These are phyloP conservation scores for Synergus itoensis DNA, from an alignment of 2,888 invertebrate genomes.

Conservation along the genomic window DNA sequence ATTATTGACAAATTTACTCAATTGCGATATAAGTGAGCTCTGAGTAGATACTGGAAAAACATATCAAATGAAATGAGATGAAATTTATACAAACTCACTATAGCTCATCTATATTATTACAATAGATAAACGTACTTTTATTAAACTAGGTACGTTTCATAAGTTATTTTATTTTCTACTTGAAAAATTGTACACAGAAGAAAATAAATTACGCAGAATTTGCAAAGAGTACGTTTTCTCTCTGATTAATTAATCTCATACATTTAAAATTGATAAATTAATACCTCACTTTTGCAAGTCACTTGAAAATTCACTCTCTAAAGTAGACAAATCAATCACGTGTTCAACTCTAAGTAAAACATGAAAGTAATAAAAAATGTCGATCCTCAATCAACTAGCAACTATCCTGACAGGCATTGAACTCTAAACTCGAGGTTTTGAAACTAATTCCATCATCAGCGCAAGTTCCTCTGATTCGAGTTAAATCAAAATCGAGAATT, in stretches of 20 bases:
- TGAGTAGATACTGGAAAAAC: too few relatives aligned
- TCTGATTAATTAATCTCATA: not conserved
- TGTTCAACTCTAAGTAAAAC: not conserved
- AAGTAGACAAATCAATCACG: not conserved
- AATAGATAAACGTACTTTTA: too few relatives aligned
- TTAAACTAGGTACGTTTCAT: too few relatives aligned
- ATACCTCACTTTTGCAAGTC: not conserved
- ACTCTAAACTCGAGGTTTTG: slow-evolving; percentile 30
- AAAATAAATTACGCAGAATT: not conserved
- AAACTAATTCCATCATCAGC: slow-evolving; percentile 26
- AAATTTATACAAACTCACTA: too few relatives aligned
- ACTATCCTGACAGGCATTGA: slow-evolving; percentile 23
- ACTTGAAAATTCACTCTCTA: not conserved
- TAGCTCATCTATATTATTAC: too few relatives aligned
- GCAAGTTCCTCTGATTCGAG: slow-evolving; percentile 13
- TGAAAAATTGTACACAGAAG: not conserved
- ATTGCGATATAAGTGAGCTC: too few relatives aligned
- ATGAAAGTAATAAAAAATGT: not conserved
- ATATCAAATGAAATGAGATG: too few relatives aligned
- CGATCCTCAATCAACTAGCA: not conserved
- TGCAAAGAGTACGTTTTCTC: not conserved
- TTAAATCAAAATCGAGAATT: slow-evolving; percentile 37
- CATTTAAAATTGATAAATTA: not conserved
- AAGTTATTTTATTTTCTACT: too few relatives aligned
- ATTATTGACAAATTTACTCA: too few relatives aligned